Base-by-base conservation (phyloP, 2,113 vertebrate species). In the Anolis sagrei region DNA sequence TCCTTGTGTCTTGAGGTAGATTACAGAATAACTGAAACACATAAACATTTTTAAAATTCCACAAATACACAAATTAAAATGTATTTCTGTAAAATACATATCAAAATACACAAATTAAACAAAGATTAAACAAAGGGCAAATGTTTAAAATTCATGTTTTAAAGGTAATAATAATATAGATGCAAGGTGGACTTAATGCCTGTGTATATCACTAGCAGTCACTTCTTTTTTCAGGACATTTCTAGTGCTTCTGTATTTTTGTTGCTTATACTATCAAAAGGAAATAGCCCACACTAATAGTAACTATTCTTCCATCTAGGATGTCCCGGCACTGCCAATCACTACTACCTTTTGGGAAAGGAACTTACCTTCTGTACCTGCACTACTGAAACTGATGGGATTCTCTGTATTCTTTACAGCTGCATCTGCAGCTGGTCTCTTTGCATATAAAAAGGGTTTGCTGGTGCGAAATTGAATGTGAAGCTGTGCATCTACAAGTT, bases 321-420 rank as follows among this genome's bases (percentile, higher is more conserved):
- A 99, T 74, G 96, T 99, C n/a, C 98, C 97, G 29, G 94, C 95
- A 0, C 84, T 88, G 64, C 98, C 98, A 5, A 97, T 98, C 82
- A 93, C 93, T 81, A 97, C 95, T 66, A 97, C 96, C 74, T 99
- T 99, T 93, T 97, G 97, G 97, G 98, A 99, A 95, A 97, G 97
- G 90, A 97, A 99, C 82, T 79, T 98, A 92, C 98, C 98, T 0
- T 99, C 98, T 0, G 96, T 99, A 5, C 95, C 97, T 0, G 98
- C 98, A 39, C 92, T 98, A 87, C 85, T 99, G 29, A 98, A 94
- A 90, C 87, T 99, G 74, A 48, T 97, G 87, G 97, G 97, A 61
- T 89, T 97, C 89, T 97, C 98, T 72, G 88, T 96, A 83, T 78
- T 98, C 87, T 86, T 99, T 79, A 95, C 96, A 0, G 95, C 94